Evolutionary conservation across 2,888 invertebrate genomes (phyloP).

Genomic region (Itoplectis maculator): DNA sequence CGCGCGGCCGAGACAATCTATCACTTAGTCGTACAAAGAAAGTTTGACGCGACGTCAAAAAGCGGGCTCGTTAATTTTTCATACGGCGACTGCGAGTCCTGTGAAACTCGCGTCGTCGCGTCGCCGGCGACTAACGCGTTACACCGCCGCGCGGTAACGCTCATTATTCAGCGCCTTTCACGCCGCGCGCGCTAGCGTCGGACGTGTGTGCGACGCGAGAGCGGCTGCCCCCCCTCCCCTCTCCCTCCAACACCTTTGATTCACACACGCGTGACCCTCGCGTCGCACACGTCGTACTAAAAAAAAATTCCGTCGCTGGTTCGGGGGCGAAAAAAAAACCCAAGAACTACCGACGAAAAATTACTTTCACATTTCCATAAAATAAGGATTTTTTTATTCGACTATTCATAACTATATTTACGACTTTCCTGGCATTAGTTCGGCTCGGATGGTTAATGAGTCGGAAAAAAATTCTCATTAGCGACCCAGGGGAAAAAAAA

Average conservation of each 20-base stretch:
- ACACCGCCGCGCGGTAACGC: constrained; percentile 60
- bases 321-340: constrained; percentile 20
- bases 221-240: constrained; percentile 47
- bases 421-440: neutral
- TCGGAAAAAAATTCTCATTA: no score
- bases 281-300: constrained; percentile 52
- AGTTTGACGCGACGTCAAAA: constrained; percentile 81
- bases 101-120: constrained; percentile 63
- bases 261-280: constrained; percentile 59
- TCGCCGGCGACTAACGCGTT: constrained; percentile 55
- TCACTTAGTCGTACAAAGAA: constrained; percentile 78
- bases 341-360: neutral
- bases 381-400: neutral
- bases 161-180: constrained; percentile 69
- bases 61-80: constrained; percentile 81
- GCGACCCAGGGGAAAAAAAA: no score
- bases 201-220: constrained; percentile 25
- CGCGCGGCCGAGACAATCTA: constrained; percentile 77
- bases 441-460: neutral
- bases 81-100: constrained; percentile 75
- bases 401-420: neutral
- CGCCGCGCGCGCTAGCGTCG: constrained; percentile 55
- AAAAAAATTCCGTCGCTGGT: constrained; percentile 1
- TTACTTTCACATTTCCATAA: constrained; percentile 3
- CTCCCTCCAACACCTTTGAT: constrained; percentile 42